Evolutionary conservation across 2,113 vertebrate genomes (phyloP), one percentile per base, ranked within the genome.

Genomic region (Zosterops pallidus): DNA sequence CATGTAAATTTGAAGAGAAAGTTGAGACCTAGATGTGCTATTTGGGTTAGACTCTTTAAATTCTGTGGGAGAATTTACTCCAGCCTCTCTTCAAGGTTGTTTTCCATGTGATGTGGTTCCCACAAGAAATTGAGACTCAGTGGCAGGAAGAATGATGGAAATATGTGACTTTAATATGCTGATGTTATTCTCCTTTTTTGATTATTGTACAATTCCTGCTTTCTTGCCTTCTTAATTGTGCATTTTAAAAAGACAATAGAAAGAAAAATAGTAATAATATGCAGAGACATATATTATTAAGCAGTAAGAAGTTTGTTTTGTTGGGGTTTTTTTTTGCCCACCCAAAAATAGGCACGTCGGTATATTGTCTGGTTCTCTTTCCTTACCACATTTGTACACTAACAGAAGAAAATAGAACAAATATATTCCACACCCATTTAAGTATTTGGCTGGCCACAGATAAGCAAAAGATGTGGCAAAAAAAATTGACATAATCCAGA

Each of bases 251-350:
- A 70, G 57, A 12, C 12, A 57, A 18, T 12, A 42, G 17, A 42
- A 56, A 42, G 11, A 63, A 71, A 49, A 71, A 25, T 26, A 41
- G 10, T 29, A 55, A 31, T 11, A 25, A 25, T 25, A 35, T 49
- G 35, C 6, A 42, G 31, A 88, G 71, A 64, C 5, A 57, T 13
- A 28, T 16, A 29, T 12, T 39, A 56, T 35, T 56, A 62, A 86
- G 67, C 3, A 33, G 2, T 14, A 33, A 44, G 15, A 2, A 5
- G 3, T 12, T 57, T 15, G 14, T 20, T 68, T 14, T 5, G 3
- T 29, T 11, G 55, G 33, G 53, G 2, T 29, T 2, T 24, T 25
- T 42, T 60, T 29, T 28, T 3, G 1, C 8, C 8, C 14, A 81
- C 8, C 9, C 1, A 5, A 37, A 81, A 71, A 46, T 7, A 67